Percentiles rank a stretch among this genome's conserved stretches.
Evolutionary conservation across 2,888 invertebrate genomes (phyloP).

Genomic region (Sinopyrophorus schimmeli): DNA sequence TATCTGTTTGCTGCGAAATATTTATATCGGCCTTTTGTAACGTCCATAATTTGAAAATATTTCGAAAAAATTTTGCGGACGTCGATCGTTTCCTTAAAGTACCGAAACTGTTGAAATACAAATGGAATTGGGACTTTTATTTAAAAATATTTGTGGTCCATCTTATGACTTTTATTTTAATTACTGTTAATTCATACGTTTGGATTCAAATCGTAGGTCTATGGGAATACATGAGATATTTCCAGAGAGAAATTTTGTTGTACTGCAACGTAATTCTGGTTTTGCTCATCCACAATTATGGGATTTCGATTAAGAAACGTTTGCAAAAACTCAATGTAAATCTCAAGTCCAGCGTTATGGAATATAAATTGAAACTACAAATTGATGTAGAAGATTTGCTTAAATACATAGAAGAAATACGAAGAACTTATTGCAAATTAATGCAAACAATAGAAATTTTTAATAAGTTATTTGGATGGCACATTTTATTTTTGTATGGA

Average conservation of each 20-base stretch:
- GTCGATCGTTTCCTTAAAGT: neutral
- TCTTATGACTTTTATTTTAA: neutral
- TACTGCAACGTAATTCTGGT: slow-evolving; percentile 1
- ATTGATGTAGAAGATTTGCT: neutral
- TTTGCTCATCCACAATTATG: slow-evolving; percentile 4
- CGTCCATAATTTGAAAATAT: neutral
- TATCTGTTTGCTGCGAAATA: neutral
- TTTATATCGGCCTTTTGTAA: neutral
- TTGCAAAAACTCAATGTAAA: neutral
- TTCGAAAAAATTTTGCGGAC: neutral
- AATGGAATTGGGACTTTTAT: neutral
- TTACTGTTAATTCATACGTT: neutral
- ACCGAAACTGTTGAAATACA: neutral
- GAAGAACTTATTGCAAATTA: too few relatives aligned
- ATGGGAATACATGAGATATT: neutral
- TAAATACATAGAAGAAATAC: neutral
- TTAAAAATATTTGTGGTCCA: neutral
- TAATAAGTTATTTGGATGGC: neutral
- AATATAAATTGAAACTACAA: neutral
- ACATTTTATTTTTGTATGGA: neutral
- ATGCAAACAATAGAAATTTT: neutral
- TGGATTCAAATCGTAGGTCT: neutral
- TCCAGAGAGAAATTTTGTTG: neutral
- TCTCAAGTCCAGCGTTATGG: neutral
- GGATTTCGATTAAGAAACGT: neutral